These are phyloP conservation scores for Therioaphis trifolii DNA, from an alignment of 2,888 invertebrate genomes.

Conservation along the genomic window DNA sequence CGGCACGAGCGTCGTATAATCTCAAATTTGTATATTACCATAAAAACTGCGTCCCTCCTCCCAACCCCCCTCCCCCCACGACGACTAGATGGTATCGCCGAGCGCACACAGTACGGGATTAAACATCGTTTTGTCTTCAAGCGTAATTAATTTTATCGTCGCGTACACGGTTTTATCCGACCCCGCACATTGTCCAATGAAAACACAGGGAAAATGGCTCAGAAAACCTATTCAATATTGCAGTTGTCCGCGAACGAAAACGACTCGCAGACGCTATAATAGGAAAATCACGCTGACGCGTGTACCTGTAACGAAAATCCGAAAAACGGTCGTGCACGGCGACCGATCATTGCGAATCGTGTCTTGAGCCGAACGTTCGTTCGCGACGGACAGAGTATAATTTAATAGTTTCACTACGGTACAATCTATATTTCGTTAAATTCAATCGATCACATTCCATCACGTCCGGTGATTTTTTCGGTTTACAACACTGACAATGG, in stretches of 20 bases:
- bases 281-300: too few species aligned
- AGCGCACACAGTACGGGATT: slow-evolving; percentile 28
- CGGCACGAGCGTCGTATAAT: slow-evolving; percentile 42
- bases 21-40: slow-evolving; percentile 51
- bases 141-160: slow-evolving; percentile 61
- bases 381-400: too few species aligned
- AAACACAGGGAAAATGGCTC: slow-evolving; percentile 36
- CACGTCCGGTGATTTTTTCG: too few species aligned
- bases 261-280: not conserved
- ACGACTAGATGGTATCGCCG: slow-evolving; percentile 44
- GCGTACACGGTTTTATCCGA: slow-evolving; percentile 29
- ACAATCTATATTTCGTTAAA: too few species aligned
- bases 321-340: too few species aligned
- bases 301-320: too few species aligned
- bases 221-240: slow-evolving; percentile 39
- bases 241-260: not conserved
- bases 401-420: too few species aligned
- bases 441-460: too few species aligned
- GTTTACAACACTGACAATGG: too few species aligned
- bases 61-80: too few species aligned
- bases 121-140: slow-evolving; percentile 59
- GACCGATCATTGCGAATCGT: too few species aligned
- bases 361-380: too few species aligned
- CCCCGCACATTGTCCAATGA: slow-evolving; percentile 35
- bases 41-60: slow-evolving; percentile 50